Evolutionary conservation across 2,113 vertebrate genomes (phyloP).

Genomic region (Bos javanicus): DNA sequence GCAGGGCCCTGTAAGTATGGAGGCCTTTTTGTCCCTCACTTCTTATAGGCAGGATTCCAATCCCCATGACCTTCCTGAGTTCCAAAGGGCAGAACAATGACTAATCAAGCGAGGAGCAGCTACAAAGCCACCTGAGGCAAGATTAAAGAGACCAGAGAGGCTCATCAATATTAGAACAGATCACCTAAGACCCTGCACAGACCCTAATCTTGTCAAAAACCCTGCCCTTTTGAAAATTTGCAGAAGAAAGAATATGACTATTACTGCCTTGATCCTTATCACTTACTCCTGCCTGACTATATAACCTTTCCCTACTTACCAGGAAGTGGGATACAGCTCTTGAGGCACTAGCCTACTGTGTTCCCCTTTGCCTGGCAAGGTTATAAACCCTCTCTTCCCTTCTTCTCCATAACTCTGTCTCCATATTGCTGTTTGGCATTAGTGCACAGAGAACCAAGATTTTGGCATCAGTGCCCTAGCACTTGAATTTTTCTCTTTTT

Average conservation of each 20-base stretch:
- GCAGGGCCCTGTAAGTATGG: not conserved
- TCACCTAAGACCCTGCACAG: not conserved
- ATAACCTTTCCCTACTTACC: not conserved
- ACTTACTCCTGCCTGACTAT: not conserved
- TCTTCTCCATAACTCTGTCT: not conserved
- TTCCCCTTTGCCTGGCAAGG: not conserved
- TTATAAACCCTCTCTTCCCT: not conserved
- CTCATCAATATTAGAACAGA: not conserved
- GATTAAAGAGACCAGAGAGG: not conserved
- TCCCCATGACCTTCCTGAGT: not conserved
- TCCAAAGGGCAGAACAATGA: not conserved
- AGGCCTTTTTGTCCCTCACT: not conserved
- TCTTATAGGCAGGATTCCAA: not conserved
- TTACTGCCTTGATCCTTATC: not conserved
- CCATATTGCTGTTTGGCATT: not conserved
- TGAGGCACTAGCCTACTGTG: not conserved
- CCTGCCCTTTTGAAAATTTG: not conserved
- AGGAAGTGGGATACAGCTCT: not conserved
- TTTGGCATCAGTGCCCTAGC: not conserved
- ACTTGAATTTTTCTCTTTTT: not conserved
- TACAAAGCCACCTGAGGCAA: not conserved
- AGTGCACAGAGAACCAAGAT: not conserved
- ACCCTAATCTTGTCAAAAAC: not conserved
- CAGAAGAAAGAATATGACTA: not conserved
- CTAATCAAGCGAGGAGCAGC: not conserved